phyloP scores from a whole-genome alignment of 2,113 vertebrate species.

The Ginglymostoma cirratum region DNA sequence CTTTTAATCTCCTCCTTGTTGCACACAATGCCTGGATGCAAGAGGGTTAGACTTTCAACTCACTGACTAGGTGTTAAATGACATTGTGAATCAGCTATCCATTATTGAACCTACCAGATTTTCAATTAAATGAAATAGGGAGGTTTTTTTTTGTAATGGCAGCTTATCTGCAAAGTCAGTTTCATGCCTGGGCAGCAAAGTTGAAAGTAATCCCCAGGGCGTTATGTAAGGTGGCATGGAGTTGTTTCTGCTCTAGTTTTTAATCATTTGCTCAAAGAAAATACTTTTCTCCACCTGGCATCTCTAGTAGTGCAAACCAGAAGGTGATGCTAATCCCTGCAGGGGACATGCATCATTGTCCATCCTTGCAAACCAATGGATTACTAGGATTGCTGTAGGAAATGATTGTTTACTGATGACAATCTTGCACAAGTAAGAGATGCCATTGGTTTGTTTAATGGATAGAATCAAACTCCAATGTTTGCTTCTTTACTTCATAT shows the following conservation, averaged over 20 bases:
- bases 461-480: too few relatives aligned
- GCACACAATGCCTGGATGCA: neutral
- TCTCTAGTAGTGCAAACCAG: neutral
- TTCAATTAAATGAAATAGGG: neutral
- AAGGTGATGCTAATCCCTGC: neutral
- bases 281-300: neutral
- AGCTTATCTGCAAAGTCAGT: neutral
- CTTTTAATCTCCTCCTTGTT: neutral
- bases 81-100: neutral
- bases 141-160: neutral
- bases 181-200: neutral
- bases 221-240: neutral
- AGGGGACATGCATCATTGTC: neutral
- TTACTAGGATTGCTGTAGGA: neutral
- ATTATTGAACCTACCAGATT: neutral
- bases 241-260: neutral
- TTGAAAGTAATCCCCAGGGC: neutral
- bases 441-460: too few relatives aligned
- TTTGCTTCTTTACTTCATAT: too few relatives aligned
- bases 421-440: too few relatives aligned
- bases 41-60: neutral
- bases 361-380: neutral
- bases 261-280: neutral
- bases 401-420: neutral
- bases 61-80: neutral